A percentile compares a stretch with the other conserved stretches of the same genome.
These are phyloP conservation scores for Lophura nycthemera DNA, from an alignment of 2,113 vertebrate genomes.

Conservation along the genomic window DNA sequence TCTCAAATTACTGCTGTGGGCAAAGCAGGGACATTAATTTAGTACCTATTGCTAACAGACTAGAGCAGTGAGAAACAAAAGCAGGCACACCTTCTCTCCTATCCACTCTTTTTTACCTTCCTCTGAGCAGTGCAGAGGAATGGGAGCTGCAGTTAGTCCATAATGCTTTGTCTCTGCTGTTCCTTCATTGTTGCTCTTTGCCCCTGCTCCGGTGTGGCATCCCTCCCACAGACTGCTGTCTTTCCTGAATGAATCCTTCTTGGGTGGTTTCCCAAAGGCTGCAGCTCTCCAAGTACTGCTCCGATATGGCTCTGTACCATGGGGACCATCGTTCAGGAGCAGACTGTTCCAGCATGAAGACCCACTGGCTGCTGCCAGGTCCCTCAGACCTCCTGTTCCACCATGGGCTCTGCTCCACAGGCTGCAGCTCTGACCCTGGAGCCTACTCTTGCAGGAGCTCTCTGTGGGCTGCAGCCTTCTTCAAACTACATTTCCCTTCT, in stretches of 20 bases:
- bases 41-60: not conserved
- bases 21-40: not conserved
- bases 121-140: not conserved
- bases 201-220: not conserved
- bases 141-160: not conserved
- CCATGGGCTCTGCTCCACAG: too few relatives aligned
- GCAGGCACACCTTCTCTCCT: not conserved
- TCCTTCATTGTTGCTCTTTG: not conserved
- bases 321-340: not conserved
- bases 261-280: not conserved
- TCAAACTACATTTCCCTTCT: not conserved
- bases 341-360: not conserved
- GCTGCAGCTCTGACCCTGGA: not conserved
- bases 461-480: not conserved
- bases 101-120: not conserved
- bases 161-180: not conserved
- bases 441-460: not conserved
- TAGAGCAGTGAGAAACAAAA: not conserved
- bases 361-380: not conserved
- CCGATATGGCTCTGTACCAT: too few relatives aligned
- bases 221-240: not conserved
- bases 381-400: not conserved
- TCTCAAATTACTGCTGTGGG: not conserved
- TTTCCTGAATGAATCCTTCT: not conserved
- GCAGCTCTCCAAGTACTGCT: not conserved